Percentiles rank a stretch among this genome's conserved stretches.
These are phyloP conservation scores for Norana najaformis DNA, from an alignment of 2,888 invertebrate genomes.

Conservation along the genomic window DNA sequence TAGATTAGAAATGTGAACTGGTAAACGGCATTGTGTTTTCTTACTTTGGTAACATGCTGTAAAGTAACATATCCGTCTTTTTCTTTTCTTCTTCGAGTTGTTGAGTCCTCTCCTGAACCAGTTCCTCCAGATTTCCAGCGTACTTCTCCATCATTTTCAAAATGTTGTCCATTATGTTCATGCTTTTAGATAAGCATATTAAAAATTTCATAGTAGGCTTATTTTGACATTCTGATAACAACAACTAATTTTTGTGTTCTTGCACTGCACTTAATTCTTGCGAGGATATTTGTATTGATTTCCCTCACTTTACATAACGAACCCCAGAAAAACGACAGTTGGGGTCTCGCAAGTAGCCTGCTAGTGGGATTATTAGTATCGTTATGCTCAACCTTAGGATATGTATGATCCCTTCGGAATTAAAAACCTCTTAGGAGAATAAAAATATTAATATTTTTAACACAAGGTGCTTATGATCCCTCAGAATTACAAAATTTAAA, in stretches of 20 bases:
- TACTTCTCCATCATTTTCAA: conserved; percentile 95
- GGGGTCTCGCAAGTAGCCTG: neutral
- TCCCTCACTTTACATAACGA: neutral
- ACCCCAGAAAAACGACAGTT: neutral
- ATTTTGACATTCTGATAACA: too few species aligned
- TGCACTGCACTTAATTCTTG: too few species aligned
- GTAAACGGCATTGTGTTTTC: neutral
- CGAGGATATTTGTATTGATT: neutral
- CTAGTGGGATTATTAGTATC: neutral
- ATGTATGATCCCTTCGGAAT: too few species aligned
- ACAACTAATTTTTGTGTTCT: too few species aligned
- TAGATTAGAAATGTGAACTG: too few species aligned
- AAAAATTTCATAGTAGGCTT: neutral
- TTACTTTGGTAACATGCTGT: conserved; percentile 57
- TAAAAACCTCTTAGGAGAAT: too few species aligned
- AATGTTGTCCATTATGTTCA: conserved; percentile 87
- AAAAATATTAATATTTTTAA: too few species aligned
- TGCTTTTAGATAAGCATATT: conserved; percentile 56
- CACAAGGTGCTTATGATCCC: neutral
- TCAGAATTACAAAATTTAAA: neutral
- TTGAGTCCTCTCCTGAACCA: conserved; percentile 54
- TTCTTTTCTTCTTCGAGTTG: conserved; percentile 57
- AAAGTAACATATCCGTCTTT: conserved; percentile 56
- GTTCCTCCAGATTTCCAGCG: conserved; percentile 66
- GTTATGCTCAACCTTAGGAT: too few species aligned